A percentile compares a stretch with the other conserved stretches of the same genome.
Conservation (phyloP, 1,140 invertebrate genomes). For the Bombus superbus region DNA sequence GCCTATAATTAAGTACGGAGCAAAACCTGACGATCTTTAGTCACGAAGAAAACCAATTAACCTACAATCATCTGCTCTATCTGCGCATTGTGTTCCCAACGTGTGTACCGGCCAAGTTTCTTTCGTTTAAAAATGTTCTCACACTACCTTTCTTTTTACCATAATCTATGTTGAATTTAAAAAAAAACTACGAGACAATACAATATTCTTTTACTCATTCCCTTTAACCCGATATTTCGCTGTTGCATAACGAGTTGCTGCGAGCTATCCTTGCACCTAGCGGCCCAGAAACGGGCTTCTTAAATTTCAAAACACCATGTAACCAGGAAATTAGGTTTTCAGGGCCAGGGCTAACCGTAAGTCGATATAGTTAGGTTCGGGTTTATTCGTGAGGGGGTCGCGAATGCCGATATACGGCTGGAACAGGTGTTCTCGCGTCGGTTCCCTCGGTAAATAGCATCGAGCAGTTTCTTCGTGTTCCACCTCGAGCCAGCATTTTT, state of each 20-base stretch:
- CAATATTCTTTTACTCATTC: neutral
- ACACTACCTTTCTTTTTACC: too few species aligned
- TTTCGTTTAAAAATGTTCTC: too few species aligned
- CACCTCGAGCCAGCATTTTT: conserved; percentile 31
- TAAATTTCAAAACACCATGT: conserved; percentile 38
- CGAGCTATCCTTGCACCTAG: neutral
- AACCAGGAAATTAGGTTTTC: conserved; percentile 42
- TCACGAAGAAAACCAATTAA: conserved; percentile 23
- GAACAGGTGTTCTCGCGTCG: conserved; percentile 54
- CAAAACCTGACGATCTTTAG: neutral
- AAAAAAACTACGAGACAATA: neutral
- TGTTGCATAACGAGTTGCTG: neutral
- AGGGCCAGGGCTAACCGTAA: conserved; percentile 35
- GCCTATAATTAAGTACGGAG: neutral
- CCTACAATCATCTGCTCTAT: neutral
- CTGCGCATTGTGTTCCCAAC: neutral
- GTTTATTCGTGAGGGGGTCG: conserved; percentile 25
- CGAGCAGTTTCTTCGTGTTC: conserved; percentile 32
- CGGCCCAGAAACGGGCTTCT: neutral
- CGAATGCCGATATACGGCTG: neutral
- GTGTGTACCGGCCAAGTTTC: neutral
- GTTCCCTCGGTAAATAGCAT: conserved; percentile 46
- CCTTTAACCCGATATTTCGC: neutral
- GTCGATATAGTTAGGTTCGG: conserved; percentile 40
- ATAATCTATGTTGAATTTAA: neutral